A percentile compares a stretch with the other conserved stretches of the same genome.
phyloP scores from a whole-genome alignment of 2,113 vertebrate genomes.

The Toxostoma redivivum region DNA sequence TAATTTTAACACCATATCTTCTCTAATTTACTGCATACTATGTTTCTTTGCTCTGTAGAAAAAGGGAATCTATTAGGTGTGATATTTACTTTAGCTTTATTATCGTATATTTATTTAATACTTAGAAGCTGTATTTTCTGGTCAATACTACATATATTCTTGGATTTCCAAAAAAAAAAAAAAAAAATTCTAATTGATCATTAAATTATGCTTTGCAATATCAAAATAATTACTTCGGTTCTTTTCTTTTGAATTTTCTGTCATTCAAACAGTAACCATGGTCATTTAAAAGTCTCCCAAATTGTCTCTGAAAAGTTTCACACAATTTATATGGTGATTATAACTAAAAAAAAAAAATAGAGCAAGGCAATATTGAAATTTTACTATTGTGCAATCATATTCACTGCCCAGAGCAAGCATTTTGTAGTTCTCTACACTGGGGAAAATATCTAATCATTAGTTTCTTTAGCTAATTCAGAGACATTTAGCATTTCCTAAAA shows the following conservation, averaged over 20 bases:
- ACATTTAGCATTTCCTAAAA: not conserved
- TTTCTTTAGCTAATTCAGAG: constrained; percentile 29
- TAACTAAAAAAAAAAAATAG: not conserved
- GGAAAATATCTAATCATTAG: constrained; percentile 23
- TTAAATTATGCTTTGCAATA: not conserved
- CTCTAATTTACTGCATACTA: not conserved
- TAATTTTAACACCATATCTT: not conserved
- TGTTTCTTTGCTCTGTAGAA: not conserved
- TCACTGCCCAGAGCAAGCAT: constrained; percentile 31
- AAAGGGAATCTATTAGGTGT: not conserved
- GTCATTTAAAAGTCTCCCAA: not conserved
- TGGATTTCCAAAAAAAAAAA: not conserved
- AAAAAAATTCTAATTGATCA: not conserved
- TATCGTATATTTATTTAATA: not conserved
- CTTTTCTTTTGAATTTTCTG: not conserved
- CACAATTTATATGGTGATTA: not conserved
- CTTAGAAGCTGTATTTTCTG: not conserved
- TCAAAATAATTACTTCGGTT: not conserved
- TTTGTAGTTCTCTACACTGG: constrained; percentile 19
- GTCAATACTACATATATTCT: not conserved
- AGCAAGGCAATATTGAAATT: not conserved
- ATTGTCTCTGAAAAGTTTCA: not conserved
- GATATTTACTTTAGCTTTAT: not conserved
- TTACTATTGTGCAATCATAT: not conserved
- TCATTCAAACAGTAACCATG: not conserved